Base-by-base conservation (phyloP, 2,797 vertebrate genomes). In the Lepilemur septentrionalis region DNA sequence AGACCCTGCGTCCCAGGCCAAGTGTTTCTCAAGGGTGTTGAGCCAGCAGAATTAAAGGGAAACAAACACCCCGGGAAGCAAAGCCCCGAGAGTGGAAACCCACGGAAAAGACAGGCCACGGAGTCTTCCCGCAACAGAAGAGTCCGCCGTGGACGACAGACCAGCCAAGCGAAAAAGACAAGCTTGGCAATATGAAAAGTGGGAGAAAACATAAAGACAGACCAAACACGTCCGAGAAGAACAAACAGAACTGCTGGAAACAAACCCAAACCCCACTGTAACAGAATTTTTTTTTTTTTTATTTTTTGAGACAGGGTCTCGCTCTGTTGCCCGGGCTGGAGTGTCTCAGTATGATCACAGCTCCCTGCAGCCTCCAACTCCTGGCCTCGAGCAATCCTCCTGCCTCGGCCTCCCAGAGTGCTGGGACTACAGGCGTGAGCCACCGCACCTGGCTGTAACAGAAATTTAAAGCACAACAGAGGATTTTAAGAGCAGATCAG, bases 81-180 rank as follows among this genome's bases (percentile, higher is more conserved):
- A 28, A 61, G 52, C 1, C 0, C 48, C n/a, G 5, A 23, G n/a
- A 52, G 63, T 22, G 6, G 18, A 5, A 2, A 5, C 11, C 4
- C 11, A 41, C 25, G 2, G 38, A 46, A 41, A 38, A 6, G 2
- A 10, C 4, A 1, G 11, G 14, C 46, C 10, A 6, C 6, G 1
- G 67, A 9, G 75, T 14, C 25, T 25, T n/a, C 35, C 4, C 0
- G 8, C 1, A 9, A 14, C n/a, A 1, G 30, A 11, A 0, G 4
- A 14, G 25, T 5, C 9, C 5, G 52, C 1, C 7, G 18, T 55
- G 52, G 52, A 20, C 6, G 5, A 55, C 35, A 11, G 46, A 20
- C 43, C 43, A 6, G 4, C n/a, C 18, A 3, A 5, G 14, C 15
- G 2, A 22, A 22, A 35, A 28, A 25, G 32, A 50, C 61, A 1